Base-by-base conservation (phyloP, 1,140 invertebrate genomes). In the Drosophila nebulosa region DNA sequence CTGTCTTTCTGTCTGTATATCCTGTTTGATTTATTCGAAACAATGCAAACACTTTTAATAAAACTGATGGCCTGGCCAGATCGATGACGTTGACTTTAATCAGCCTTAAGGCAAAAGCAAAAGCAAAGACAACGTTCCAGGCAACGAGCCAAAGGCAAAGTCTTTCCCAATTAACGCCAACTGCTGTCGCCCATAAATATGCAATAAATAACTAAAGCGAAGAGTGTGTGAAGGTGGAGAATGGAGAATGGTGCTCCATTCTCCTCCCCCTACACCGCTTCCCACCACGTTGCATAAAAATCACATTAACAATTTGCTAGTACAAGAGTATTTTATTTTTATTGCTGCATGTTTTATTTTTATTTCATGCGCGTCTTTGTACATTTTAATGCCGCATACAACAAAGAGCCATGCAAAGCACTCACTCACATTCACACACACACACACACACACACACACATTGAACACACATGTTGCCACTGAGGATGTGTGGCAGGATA, bases 241-340 rank as follows among this genome's bases (percentile, higher is more conserved):
- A 14, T 32, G 26, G 53, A 30, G 10, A 30, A 30, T 30, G 27
- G 27, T 1, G 35, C 3, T 26, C 3, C 32, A 46, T 42, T n/a
- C n/a, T n/a, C n/a, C n/a, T n/a, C n/a, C n/a, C n/a, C n/a, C n/a
- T n/a, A n/a, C n/a, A n/a, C n/a, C n/a, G 39, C 18, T 2, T 18
- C 52, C 39, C 39, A 42, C 39, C 39, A 46, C 36, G 81, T 88
- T 88, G 83, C 84, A 88, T 88, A 88, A 88, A 88, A 88, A 88
- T 88, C 79, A 83, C 83, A 88, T 88, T 88, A 88, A 88, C 83
- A 88, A 88, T 88, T 88, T 86, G 81, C 81, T 88, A 78, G 69
- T 73, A 88, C 83, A 88, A 72, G 80, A 86, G 84, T 83, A 89
- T 88, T 88, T 88, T 88, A 88, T 88, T 88, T 88, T 88, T 88